Conservation (phyloP, 2,888 invertebrate genomes). For the Diplolepis rosae region DNA sequence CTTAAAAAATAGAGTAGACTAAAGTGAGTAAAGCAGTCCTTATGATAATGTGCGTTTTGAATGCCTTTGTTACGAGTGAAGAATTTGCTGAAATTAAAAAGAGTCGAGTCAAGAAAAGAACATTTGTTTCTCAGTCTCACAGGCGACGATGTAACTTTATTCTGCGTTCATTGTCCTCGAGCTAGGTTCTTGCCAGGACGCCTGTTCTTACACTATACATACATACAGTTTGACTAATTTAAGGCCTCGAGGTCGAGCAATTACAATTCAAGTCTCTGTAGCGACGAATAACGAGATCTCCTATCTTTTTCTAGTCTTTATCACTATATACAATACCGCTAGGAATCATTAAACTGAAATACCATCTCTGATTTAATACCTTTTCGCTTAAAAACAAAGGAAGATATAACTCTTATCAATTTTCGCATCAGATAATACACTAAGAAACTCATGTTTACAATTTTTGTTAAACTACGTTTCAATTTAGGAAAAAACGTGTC, state of each 20-base stretch:
- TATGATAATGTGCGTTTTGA: slow-evolving; percentile 26
- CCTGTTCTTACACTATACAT: not conserved
- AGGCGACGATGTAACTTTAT: slow-evolving; percentile 25
- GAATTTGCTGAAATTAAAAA: slow-evolving; percentile 22
- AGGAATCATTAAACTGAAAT: slow-evolving; percentile 11
- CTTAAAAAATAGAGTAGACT: not conserved
- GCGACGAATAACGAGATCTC: not conserved
- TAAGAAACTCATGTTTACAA: no score
- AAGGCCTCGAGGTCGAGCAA: not conserved
- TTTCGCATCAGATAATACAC: not conserved
- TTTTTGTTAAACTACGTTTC: no score
- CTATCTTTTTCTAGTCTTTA: slow-evolving; percentile 1
- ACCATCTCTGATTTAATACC: not conserved
- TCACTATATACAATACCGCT: not conserved
- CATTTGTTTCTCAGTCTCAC: slow-evolving; percentile 28
- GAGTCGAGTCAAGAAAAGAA: slow-evolving; percentile 14
- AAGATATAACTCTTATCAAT: not conserved
- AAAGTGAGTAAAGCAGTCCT: slow-evolving; percentile 23
- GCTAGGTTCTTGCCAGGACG: slow-evolving; percentile 17
- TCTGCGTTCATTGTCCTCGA: slow-evolving; percentile 29
- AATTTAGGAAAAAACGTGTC: no score
- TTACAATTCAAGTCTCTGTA: slow-evolving; percentile 1
- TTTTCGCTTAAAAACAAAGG: slow-evolving; percentile 14
- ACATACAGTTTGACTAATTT: slow-evolving; percentile 25
- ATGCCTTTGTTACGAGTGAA: slow-evolving; percentile 18